phyloP scores from a whole-genome alignment of 2,888 invertebrate species.

The Nemurella pictetii region DNA sequence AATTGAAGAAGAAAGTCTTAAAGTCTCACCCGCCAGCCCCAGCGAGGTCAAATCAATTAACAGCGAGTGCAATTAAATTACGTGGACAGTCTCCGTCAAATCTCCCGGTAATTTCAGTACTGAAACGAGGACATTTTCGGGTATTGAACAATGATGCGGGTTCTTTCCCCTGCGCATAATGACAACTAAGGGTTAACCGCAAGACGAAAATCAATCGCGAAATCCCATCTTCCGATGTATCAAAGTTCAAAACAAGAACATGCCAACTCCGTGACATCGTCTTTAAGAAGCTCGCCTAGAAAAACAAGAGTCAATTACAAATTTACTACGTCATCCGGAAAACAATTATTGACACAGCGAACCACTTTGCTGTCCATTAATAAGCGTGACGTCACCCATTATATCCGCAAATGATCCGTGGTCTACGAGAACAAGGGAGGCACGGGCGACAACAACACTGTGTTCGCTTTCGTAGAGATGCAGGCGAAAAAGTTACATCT shows the following conservation, averaged over 20 bases:
- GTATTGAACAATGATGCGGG: no score
- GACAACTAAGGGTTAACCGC: no score
- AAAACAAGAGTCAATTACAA: background rate
- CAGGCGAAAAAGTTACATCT: background rate
- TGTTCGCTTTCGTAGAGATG: background rate
- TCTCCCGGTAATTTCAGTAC: no score
- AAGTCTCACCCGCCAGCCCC: background rate
- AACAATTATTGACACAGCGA: background rate
- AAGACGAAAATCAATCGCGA: no score
- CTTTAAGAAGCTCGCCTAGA: background rate
- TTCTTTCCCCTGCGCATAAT: no score
- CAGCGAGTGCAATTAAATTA: background rate
- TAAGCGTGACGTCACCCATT: background rate
- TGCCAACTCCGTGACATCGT: no score
- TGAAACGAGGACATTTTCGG: no score
- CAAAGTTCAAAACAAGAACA: no score
- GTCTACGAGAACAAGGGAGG: background rate
- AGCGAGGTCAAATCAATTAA: background rate
- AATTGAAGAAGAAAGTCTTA: no score
- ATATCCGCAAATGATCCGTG: background rate
- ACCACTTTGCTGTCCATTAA: background rate
- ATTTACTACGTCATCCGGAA: background rate
- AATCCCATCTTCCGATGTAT: no score
- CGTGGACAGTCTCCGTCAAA: background rate
- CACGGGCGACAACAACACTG: background rate